Conservation (phyloP, 2,113 vertebrate species). For the Motacilla tschutschensis region DNA sequence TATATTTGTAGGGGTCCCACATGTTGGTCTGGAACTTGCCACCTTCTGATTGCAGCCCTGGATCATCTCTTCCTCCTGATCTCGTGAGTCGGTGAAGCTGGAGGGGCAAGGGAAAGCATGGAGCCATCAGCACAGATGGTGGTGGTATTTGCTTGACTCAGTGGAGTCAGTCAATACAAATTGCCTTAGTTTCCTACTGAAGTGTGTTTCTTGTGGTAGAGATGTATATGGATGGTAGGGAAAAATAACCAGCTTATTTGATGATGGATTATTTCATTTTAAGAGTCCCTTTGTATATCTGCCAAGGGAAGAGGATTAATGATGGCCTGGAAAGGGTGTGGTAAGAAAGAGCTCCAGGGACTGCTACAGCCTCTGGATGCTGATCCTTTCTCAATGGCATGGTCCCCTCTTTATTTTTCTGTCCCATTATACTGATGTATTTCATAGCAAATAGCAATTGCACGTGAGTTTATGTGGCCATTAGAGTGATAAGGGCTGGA, state of each 20-base stretch:
- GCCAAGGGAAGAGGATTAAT: constrained; percentile 41
- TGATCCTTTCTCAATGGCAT: not conserved
- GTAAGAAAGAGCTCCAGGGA: constrained; percentile 25
- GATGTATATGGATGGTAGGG: not conserved
- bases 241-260: constrained; percentile 12
- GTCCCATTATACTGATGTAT: not conserved
- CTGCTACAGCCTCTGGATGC: constrained; percentile 14
- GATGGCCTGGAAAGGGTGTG: constrained; percentile 2
- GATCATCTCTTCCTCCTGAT: not conserved
- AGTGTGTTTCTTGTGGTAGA: not conserved
- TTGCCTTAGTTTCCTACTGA: not conserved
- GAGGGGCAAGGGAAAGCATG: not conserved
- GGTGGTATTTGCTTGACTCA: not conserved
- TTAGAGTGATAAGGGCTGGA: not conserved
- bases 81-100: not conserved
- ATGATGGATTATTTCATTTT: constrained; percentile 38
- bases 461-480: not conserved
- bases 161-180: not conserved
- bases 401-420: not conserved
- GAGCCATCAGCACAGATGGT: fast-evolving
- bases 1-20: not conserved
- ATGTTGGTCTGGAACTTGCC: not conserved
- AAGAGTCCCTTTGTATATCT: constrained; percentile 41
- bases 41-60: not conserved
- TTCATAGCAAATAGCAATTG: not conserved